A percentile compares a stretch with the other conserved stretches of the same genome.
Evolutionary conservation across 64 coral and sea anemone species (phyloP).

Genomic region (Cladopsammia gracilis): DNA sequence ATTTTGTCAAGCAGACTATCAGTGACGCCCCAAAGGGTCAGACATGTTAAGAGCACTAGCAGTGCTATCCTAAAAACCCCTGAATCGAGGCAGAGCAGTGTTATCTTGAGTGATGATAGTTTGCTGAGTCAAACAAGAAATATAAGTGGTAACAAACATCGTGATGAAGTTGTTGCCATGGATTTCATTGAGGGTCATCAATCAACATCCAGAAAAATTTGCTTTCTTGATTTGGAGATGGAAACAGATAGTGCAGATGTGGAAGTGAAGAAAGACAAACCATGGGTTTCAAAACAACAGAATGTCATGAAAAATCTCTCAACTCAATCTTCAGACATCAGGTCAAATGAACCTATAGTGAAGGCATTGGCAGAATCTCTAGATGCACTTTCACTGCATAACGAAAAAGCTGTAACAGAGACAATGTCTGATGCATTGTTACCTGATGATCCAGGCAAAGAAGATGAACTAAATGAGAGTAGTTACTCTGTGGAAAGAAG

Average conservation of each 20-base stretch:
- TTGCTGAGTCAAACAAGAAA: not conserved
- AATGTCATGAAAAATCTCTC: not conserved
- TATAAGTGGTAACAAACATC: not conserved
- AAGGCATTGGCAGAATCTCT: not conserved
- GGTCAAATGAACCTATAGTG: not conserved
- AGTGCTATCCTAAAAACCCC: conserved; percentile 53
- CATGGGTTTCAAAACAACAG: not conserved
- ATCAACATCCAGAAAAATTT: not conserved
- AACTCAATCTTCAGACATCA: not conserved
- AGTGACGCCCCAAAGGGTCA: not conserved
- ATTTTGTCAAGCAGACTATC: conserved; percentile 25
- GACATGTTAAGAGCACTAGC: not conserved
- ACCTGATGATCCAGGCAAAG: not conserved
- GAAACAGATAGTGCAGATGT: not conserved
- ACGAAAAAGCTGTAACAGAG: not conserved
- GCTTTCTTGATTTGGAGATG: conserved; percentile 4
- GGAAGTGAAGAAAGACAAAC: not conserved
- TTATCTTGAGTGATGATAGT: conserved; percentile 26
- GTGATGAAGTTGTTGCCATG: not conserved
- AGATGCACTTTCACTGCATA: not conserved
- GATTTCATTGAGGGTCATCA: not conserved
- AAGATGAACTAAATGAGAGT: not conserved
- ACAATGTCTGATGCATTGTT: not conserved
- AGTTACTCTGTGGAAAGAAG: not conserved
- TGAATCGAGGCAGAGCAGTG: conserved; percentile 41